Evolutionary conservation across 2,797 vertebrate species (phyloP).

Genomic region (Melanogrammus aeglefinus): DNA sequence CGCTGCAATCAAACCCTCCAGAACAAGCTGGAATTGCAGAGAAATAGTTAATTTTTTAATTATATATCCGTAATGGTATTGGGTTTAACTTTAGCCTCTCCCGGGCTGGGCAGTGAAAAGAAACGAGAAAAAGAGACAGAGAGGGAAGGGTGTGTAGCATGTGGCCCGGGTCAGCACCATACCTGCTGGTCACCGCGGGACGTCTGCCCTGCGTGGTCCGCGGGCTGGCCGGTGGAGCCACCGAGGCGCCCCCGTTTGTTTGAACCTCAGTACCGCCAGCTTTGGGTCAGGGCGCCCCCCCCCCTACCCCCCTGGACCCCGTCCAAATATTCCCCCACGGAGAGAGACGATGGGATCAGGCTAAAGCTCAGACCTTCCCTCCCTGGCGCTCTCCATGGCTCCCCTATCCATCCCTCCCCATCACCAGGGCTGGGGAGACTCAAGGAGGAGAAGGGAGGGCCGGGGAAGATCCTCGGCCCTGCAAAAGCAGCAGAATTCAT

Average conservation of each 20-base stretch:
- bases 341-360: background rate
- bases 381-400: background rate
- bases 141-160: background rate
- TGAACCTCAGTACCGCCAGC: background rate
- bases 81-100: background rate
- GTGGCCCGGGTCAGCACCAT: background rate
- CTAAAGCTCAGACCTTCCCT: background rate
- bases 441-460: background rate
- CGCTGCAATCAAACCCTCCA: background rate
- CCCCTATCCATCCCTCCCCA: background rate
- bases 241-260: background rate
- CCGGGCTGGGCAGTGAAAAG: background rate
- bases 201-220: background rate
- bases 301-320: too few relatives aligned
- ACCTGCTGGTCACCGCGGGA: background rate
- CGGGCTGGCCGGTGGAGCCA: background rate
- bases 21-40: background rate
- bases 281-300: background rate
- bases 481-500: background rate
- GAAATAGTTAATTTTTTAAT: background rate
- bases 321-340: background rate
- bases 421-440: background rate
- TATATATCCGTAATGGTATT: background rate
- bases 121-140: background rate
- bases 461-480: background rate